A percentile compares a stretch with the other conserved stretches of the same genome.
phyloP scores from a whole-genome alignment of 64 coral and sea anemone species.

The Trachythela sp. region DNA sequence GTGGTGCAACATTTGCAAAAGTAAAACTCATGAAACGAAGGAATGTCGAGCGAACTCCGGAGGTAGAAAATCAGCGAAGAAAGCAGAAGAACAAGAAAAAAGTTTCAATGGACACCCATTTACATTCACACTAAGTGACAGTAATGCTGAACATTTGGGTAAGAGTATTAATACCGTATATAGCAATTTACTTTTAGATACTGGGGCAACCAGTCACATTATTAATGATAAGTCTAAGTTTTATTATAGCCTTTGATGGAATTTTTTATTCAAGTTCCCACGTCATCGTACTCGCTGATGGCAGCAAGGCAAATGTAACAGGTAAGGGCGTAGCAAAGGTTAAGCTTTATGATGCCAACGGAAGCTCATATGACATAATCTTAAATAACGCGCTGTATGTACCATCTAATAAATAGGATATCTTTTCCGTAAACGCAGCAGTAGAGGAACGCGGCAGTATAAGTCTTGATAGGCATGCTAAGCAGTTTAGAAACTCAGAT shows the following conservation, averaged over 20 bases:
- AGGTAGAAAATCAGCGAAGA: neutral
- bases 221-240: neutral
- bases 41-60: constrained; percentile 4
- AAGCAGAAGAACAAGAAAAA: neutral
- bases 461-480: neutral
- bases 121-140: constrained; percentile 22
- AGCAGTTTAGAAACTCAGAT: neutral
- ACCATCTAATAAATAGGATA: neutral
- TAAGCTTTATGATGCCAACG: too few species aligned
- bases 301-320: neutral
- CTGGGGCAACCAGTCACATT: neutral
- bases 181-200: neutral
- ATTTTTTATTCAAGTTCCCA: neutral
- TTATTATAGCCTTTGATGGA: neutral
- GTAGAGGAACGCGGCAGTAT: too few species aligned
- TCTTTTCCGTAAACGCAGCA: neutral
- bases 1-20: constrained; percentile 9
- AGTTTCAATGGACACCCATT: neutral
- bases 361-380: neutral
- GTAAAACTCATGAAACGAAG: constrained; percentile 16
- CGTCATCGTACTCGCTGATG: neutral
- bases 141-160: neutral
- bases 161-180: neutral
- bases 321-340: neutral
- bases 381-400: neutral